A percentile compares a stretch with the other conserved stretches of the same genome.
Conservation (phyloP, 2,888 invertebrate species). For the Amblyjoppa proteus region DNA sequence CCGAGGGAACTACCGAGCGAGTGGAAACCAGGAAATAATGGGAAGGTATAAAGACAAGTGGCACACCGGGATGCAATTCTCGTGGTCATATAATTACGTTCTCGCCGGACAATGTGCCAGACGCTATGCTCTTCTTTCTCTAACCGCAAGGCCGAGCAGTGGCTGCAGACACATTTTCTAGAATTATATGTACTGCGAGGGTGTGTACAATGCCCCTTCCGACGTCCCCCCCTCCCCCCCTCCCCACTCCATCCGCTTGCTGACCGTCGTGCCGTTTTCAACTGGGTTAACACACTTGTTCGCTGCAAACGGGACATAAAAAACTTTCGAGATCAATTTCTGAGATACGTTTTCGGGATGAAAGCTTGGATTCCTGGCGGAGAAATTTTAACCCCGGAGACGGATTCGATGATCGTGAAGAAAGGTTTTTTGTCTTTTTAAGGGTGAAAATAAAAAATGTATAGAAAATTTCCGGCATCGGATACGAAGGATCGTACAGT, state of each 20-base stretch:
- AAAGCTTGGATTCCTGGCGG: neutral
- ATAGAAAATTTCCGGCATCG: neutral
- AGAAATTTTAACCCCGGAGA: neutral
- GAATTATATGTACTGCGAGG: conserved; percentile 17
- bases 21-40: conserved; percentile 66
- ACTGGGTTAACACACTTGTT: conserved; percentile 4
- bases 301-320: neutral
- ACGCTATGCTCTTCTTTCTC: conserved; percentile 53
- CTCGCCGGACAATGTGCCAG: conserved; percentile 62
- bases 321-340: neutral
- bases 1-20: conserved; percentile 40
- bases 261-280: conserved; percentile 29
- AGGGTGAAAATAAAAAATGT: neutral
- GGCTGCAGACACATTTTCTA: conserved; percentile 2
- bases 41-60: conserved; percentile 68
- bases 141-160: conserved; percentile 43
- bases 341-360: neutral
- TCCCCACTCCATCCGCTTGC: neutral
- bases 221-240: too few species aligned
- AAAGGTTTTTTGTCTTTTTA: neutral
- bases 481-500: too few species aligned
- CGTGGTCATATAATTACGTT: conserved; percentile 68
- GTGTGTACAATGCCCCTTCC: conserved; percentile 4
- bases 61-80: conserved; percentile 67
- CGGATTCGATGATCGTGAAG: neutral